phyloP scores from a whole-genome alignment of 2,888 invertebrate species.

The Metopia argyrocephala region DNA sequence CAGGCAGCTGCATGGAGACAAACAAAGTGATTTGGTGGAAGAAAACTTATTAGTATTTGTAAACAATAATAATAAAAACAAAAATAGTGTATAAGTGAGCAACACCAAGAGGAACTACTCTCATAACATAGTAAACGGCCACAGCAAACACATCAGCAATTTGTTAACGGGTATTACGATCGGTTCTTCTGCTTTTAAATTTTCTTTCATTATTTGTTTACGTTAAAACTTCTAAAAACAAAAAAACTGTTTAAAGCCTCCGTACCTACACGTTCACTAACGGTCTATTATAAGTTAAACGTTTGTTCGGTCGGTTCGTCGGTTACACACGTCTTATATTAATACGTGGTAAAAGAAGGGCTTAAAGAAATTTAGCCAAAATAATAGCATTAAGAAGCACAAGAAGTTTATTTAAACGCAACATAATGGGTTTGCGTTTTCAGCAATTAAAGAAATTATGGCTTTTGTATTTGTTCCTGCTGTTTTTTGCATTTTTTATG shows the following conservation, averaged over 20 bases:
- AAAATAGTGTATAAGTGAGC: constrained; percentile 50
- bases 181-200: not conserved
- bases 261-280: not conserved
- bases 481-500: constrained; percentile 78
- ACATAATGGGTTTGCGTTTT: constrained; percentile 75
- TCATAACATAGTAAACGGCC: constrained; percentile 53
- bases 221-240: constrained; percentile 8
- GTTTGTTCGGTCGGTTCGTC: not conserved
- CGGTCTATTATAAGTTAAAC: constrained; percentile 8
- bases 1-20: not conserved
- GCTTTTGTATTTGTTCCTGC: constrained; percentile 76
- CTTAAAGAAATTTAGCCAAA: constrained; percentile 39
- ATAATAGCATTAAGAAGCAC: constrained; percentile 37
- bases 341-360: constrained; percentile 30
- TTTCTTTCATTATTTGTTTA: constrained; percentile 5
- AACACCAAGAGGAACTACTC: constrained; percentile 26
- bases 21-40: not conserved
- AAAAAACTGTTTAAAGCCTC: constrained; percentile 7
- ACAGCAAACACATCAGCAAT: constrained; percentile 40
- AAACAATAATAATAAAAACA: not conserved
- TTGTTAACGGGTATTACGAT: not conserved
- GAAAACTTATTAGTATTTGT: not conserved
- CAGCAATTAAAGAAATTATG: constrained; percentile 77
- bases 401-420: constrained; percentile 52
- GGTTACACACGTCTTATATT: constrained; percentile 4